Base-by-base conservation (phyloP, 2,888 invertebrate species). In the Caenorhabditis drosophilae region DNA sequence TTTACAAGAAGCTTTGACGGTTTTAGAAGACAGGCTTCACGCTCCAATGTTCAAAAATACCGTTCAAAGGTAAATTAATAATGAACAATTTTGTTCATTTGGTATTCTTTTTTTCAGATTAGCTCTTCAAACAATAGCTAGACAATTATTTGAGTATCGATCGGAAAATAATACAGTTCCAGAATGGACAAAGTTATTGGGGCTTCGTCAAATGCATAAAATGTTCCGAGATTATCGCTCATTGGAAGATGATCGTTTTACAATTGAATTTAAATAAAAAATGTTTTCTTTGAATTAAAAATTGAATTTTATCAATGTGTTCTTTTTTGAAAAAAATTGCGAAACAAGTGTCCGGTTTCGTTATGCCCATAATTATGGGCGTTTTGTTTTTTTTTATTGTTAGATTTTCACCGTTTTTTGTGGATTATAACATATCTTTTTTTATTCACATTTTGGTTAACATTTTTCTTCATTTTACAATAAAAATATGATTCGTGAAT, bases 41-140 rank as follows among this genome's bases (percentile, higher is more conserved):
- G 72, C 72, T 1, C 72, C 72, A 3, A 42, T 44, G 11, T 46
- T 57, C 38, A 57, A 44, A 31, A 68, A 64, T 35, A 35, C 47
- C 2, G 47, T 47, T 35, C 47, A 47, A 47, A 47, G 26, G 47
- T 47, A 22, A 18, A 3, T 9, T 31, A 31, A 9, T 36, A 4
- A 36, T n/a, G n/a, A 36, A 12, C 36, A 36, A 36, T 36, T 36
- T 15, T n/a, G 36, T 36, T 4, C 4, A 36, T 36, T 36, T 36
- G n/a, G 11, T 41, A 20, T 41, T 22, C 23, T 6, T 26, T 18
- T 47, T 25, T 50, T 6, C 31, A 66, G 66, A 36, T 38, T 60
- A 0, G 45, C 58, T n/a, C 53, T 66, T 15, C 66, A 66, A 53
- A 60, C 66, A 7, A 56, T 66, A 40, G 66, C 45, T 16, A 47